Evolutionary conservation across 2,888 invertebrate species (phyloP).

Genomic region (Ectemnius lituratus): DNA sequence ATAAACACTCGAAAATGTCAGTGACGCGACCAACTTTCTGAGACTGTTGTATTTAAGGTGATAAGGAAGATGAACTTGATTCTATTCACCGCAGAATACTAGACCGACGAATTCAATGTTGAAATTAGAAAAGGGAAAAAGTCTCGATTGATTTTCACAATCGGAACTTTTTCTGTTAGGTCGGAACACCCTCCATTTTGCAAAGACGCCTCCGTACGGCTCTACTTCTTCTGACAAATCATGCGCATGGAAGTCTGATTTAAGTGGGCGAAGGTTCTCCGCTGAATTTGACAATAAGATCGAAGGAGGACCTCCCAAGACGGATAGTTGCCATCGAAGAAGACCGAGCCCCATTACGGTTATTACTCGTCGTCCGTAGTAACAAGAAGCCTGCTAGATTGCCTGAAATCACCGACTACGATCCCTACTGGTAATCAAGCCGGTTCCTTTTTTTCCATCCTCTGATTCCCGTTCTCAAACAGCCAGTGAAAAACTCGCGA

Average conservation of each 20-base stretch:
- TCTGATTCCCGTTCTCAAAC: constrained; percentile 55
- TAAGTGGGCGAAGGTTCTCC: constrained; percentile 54
- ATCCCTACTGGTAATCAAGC: constrained; percentile 74
- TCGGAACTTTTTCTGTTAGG: neutral
- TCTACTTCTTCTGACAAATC: constrained; percentile 45
- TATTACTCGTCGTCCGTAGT: constrained; percentile 74
- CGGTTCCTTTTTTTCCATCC: constrained; percentile 62
- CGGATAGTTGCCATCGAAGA: constrained; percentile 64
- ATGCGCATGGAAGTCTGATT: constrained; percentile 63
- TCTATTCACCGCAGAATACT: no score
- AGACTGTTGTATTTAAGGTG: no score
- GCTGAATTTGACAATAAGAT: constrained; percentile 64
- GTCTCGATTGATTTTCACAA: neutral
- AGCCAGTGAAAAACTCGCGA: constrained; percentile 55
- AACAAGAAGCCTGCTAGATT: constrained; percentile 74
- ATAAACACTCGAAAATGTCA: no score
- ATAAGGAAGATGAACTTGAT: no score
- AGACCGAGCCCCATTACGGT: constrained; percentile 72
- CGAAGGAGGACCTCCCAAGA: constrained; percentile 59
- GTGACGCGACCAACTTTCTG: no score
- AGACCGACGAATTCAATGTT: no score
- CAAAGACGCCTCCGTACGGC: constrained; percentile 31
- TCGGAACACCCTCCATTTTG: neutral
- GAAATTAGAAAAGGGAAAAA: no score
- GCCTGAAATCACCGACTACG: constrained; percentile 74